Percentiles rank a stretch among this genome's conserved stretches.
phyloP scores from a whole-genome alignment of 2,888 invertebrate genomes.

The Andrena camellia region DNA sequence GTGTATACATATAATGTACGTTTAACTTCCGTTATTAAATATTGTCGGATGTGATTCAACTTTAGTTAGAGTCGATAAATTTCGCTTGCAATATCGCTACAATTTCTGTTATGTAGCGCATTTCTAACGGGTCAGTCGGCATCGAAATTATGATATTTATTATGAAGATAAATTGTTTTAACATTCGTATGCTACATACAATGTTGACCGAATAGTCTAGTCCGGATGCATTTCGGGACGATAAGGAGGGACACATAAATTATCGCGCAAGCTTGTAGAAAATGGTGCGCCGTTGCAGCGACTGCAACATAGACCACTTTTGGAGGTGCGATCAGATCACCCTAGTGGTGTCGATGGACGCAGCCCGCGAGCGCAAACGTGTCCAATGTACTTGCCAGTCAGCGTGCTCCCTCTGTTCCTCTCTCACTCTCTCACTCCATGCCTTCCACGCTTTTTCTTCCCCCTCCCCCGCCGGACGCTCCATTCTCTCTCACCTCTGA shows the following conservation, averaged over 20 bases:
- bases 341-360: conserved; percentile 72
- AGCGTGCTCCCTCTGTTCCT: conserved; percentile 51
- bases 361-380: conserved; percentile 65
- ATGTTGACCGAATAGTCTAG: neutral
- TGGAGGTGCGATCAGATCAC: conserved; percentile 70
- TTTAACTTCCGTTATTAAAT: conserved; percentile 44
- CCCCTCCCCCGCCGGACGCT: conserved; percentile 28
- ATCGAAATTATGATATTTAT: conserved; percentile 13
- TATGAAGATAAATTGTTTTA: conserved; percentile 5
- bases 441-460: conserved; percentile 28
- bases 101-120: neutral
- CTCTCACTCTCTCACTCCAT: conserved; percentile 22
- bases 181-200: neutral
- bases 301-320: conserved; percentile 57
- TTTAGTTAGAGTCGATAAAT: conserved; percentile 17
- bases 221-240: neutral
- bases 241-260: conserved; percentile 1
- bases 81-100: neutral
- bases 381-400: conserved; percentile 69
- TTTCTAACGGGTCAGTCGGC: neutral
- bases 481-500: conserved; percentile 59
- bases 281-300: conserved; percentile 44
- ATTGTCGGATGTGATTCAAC: conserved; percentile 11
- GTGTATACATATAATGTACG: neutral
- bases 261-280: conserved; percentile 35